Conservation (phyloP, 2,113 vertebrate species). For the Rattus rattus region DNA sequence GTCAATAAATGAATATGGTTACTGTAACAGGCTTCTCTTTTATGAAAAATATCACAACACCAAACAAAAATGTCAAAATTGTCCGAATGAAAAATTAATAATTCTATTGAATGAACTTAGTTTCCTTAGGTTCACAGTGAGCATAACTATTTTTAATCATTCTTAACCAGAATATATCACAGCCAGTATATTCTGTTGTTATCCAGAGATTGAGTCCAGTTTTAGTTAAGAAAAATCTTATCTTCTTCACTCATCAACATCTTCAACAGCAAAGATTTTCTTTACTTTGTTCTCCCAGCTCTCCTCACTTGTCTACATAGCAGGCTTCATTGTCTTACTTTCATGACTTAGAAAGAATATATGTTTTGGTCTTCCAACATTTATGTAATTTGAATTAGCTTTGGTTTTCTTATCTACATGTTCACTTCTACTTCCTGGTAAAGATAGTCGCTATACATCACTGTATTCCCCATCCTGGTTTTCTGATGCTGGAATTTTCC, state of each 20-base stretch:
- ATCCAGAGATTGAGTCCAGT: background rate
- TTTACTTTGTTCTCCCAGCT: background rate
- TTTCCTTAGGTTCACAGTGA: background rate
- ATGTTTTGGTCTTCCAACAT: background rate
- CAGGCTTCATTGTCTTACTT: background rate
- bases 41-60: background rate
- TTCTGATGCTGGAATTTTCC: background rate
- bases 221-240: background rate
- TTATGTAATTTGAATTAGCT: background rate
- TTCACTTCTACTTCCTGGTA: background rate
- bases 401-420: background rate
- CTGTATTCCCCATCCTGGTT: fast-evolving
- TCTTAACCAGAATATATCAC: background rate
- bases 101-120: background rate
- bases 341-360: background rate
- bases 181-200: background rate
- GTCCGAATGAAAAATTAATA: background rate
- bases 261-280: background rate
- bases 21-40: background rate
- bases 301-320: background rate
- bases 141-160: background rate
- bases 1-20: background rate
- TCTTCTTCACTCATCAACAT: background rate
- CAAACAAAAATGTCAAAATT: background rate
- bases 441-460: background rate